Base-by-base conservation (phyloP, 2,888 invertebrate genomes). In the Drosophila paramelanica region DNA sequence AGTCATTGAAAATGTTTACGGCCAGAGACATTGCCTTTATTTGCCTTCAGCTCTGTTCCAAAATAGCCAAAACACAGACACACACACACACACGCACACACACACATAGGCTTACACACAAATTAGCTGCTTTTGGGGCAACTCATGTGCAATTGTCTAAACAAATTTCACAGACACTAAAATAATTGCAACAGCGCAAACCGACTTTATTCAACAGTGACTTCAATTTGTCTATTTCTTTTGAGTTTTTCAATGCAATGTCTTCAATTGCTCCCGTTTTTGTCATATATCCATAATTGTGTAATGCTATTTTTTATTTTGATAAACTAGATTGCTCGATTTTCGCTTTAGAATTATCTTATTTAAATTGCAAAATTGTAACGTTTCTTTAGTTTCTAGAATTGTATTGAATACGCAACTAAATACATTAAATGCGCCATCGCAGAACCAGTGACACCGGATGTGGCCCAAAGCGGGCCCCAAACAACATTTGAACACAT, bases 1-100 rank as follows among this genome's bases (percentile, higher is more conserved):
- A 89, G 78, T 84, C 87, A 84, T 84, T 89, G 89, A 87, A 83
- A 83, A 87, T 84, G 87, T 87, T 83, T 89, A 79, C 83, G 67
- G 76, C 60, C 77, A 67, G 73, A 49, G 66, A 56, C 51, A 50
- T 58, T 58, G 77, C 58, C 56, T 64, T 61, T 46, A 57, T 55
- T 67, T 65, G 60, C 68, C 61, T 77, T 55, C 61, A 61, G 61
- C 57, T 75, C 62, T 52, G 60, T 83, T 84, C 89, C 82, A 82
- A 82, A 86, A 88, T 72, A 87, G 69, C 61, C 51, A 69, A 43
- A 31, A 20, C 31, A 53, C 47, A 47, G 41, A 55, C 43, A 47
- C 49, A 42, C 50, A 14, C 39, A 20, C 36, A 45, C 43, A 33
- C 57, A 13, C 49, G 10, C 23, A 42, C 50, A 36, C 38, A 36